Conservation (phyloP, 2,113 vertebrate genomes). For the Pristiophorus japonicus region DNA sequence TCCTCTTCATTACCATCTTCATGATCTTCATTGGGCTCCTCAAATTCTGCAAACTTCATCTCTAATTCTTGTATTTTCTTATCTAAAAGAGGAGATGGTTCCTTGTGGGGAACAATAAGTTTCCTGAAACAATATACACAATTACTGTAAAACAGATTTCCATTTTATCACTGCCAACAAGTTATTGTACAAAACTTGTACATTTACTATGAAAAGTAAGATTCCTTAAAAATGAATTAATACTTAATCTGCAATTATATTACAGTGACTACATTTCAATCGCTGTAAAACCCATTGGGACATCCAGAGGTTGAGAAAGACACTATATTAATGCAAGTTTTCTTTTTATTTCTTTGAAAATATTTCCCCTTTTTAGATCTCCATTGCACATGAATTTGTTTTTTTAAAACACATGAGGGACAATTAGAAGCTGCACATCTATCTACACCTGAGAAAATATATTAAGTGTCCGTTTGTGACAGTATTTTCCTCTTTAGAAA, state of each 20-base stretch:
- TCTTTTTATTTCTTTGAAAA: no score
- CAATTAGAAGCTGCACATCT: background rate
- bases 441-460: background rate
- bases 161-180: background rate
- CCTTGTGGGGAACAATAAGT: slow-evolving; percentile 92
- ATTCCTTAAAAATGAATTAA: background rate
- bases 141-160: background rate
- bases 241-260: background rate
- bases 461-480: background rate
- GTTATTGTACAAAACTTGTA: background rate
- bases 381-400: background rate
- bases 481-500: background rate
- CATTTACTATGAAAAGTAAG: background rate
- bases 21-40: slow-evolving; percentile 83
- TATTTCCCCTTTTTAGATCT: background rate
- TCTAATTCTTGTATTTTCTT: slow-evolving; percentile 94
- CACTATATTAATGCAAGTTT: background rate
- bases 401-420: background rate
- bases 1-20: slow-evolving; percentile 95
- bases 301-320: background rate
- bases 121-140: slow-evolving; percentile 64
- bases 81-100: slow-evolving; percentile 90
- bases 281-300: background rate
- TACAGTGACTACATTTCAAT: background rate
- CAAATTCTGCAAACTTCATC: slow-evolving; percentile 96